Evolutionary conservation across 2,113 vertebrate species (phyloP), one percentile per base, ranked within the genome.

Genomic region (Pachypanchax playfairii): DNA sequence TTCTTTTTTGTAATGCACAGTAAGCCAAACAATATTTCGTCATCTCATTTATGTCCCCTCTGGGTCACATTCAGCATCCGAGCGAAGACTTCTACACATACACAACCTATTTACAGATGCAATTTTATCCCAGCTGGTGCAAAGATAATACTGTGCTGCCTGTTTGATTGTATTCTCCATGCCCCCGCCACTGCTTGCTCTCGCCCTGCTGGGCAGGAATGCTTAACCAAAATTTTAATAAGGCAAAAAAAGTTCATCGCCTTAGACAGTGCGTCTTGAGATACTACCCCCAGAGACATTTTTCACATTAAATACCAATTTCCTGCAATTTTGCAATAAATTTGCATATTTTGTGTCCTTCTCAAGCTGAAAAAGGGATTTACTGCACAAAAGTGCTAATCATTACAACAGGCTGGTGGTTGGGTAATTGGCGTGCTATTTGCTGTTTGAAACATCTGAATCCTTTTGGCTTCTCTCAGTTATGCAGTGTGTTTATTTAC

Each of bases 21-120:
- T 26, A 57, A 70, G 29, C 63, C 50, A 58, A 62, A 78, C 64
- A 74, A 56, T 66, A 81, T 84, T 87, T 83, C 47, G n/a, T 73
- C 50, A 79, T 80, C 76, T 77, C 41, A 35, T 75, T 84, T 78
- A 75, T 75, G 67, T 82, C 46, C 70, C 83, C 73, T 79, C 56
- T 77, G 82, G 70, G 81, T 76, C 61, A 61, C 50, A 73, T 60
- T 77, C 61, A 33, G 48, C 71, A 67, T 83, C 74, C 64, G 35
- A 50, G 57, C 63, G 47, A 50, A 62, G 66, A 66, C 62, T 79
- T 70, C 18, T 60, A 78, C 60, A 71, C 57, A 71, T 38, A 35
- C 63, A 49, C 36, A 75, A 35, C 47, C 65, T 77, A 75, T 88
- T 85, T 82, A 82, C 70, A 64, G 66, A 82, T 76, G 71, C 69